Base-by-base conservation (phyloP, 2,797 vertebrate genomes). In the Alcedo quadribrachys region DNA sequence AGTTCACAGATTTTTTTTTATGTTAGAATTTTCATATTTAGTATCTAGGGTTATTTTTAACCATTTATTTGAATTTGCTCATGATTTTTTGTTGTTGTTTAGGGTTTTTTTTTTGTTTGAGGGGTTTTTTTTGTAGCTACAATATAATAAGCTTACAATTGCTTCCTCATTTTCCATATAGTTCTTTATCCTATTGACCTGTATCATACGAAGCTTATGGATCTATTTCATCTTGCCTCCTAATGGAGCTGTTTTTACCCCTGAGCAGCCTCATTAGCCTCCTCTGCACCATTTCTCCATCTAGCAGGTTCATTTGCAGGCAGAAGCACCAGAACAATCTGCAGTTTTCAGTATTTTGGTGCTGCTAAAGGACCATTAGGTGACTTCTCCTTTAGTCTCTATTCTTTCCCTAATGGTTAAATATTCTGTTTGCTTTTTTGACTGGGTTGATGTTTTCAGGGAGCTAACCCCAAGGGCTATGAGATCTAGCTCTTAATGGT, bases 21-120 rank as follows among this genome's bases (percentile, higher is more conserved):
- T n/a, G 10, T 25, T 67, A 58, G 19, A 51, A 33, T 61, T 69
- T 45, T 76, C 22, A 15, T 46, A 33, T 48, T 60, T 89, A 37
- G 15, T 51, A n/a, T 33, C 68, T 51, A 45, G 32, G 30, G 27
- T 77, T 20, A 9, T 82, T 90, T 77, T 81, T 62, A 81, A 46
- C 9, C 16, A 37, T 83, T 81, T 80, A 6, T 75, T 89, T 92
- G 32, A 51, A 70, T 70, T 30, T 21, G 7, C 18, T 80, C 12
- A 20, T 80, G 57, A 13, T 13, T 20, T 42, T 8, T 18, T 19
- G 9, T 0, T 4, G 0, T 1, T 28, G 51, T 33, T 30, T 30
- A 2, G 45, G 45, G 5, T 11, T 46, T 46, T 46, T 46, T 43
- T 20, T 25, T 50, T 51, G 25, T 15, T 51, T 50, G 48, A 11